Percentiles rank a stretch among this genome's conserved stretches.
Conservation (phyloP, 1,140 invertebrate species). For the Drosophila busckii region DNA sequence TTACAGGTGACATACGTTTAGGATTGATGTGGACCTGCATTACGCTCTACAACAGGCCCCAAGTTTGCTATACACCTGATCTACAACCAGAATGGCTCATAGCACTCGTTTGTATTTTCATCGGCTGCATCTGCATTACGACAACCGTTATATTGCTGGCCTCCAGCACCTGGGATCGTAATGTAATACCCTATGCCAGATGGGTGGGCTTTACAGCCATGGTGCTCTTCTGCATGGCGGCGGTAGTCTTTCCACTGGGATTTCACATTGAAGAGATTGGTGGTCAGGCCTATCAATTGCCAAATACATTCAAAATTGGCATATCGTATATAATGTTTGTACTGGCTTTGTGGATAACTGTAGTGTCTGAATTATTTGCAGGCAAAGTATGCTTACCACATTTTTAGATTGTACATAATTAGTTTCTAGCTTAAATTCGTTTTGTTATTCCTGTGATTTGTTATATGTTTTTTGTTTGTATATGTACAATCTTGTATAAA, state of each 20-base stretch:
- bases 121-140: constrained; percentile 95
- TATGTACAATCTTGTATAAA: constrained; percentile 5
- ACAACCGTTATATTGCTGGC: constrained; percentile 92
- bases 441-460: constrained; percentile 35
- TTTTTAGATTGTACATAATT: constrained; percentile 82
- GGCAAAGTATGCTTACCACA: constrained; percentile 98
- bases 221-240: constrained; percentile 96
- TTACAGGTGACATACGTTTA: constrained; percentile 84
- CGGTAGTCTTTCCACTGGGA: constrained; percentile 97
- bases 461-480: constrained; percentile 45
- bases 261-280: constrained; percentile 97
- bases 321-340: constrained; percentile 98
- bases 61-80: constrained; percentile 92
- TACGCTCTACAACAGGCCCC: constrained; percentile 92
- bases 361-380: constrained; percentile 96
- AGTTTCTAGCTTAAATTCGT: constrained; percentile 7
- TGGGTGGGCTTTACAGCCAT: constrained; percentile 98
- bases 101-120: constrained; percentile 93
- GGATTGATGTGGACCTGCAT: constrained; percentile 97
- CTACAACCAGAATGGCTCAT: constrained; percentile 94
- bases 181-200: constrained; percentile 93
- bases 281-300: constrained; percentile 95
- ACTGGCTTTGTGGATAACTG: constrained; percentile 96
- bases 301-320: constrained; percentile 96
- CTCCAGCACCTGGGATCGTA: constrained; percentile 93